Evolutionary conservation across 1,140 invertebrate species (phyloP).

Genomic region (Gyrodactylus salaris): DNA sequence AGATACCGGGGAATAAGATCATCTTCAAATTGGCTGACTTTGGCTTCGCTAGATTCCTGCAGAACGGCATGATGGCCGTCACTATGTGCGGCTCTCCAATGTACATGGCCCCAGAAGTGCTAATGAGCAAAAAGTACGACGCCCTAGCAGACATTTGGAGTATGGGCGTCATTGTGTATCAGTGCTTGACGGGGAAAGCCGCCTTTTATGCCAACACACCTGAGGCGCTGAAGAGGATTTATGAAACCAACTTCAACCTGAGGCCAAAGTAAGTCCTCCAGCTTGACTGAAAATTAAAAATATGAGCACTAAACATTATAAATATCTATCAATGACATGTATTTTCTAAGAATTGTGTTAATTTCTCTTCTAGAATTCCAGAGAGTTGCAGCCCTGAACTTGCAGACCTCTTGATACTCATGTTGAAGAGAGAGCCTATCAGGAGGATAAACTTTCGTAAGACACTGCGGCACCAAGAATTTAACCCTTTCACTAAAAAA

Average conservation of each 20-base stretch:
- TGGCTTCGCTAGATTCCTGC: constrained; percentile 83
- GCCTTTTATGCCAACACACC: constrained; percentile 89
- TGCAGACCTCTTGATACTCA: not conserved
- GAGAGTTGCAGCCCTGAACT: not conserved
- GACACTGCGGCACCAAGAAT: not conserved
- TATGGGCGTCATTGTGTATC: constrained; percentile 86
- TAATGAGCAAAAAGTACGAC: constrained; percentile 92
- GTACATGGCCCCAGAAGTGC: constrained; percentile 97
- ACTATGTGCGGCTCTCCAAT: constrained; percentile 95
- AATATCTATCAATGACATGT: too few relatives aligned
- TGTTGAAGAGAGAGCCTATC: not conserved
- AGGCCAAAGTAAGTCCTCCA: not conserved
- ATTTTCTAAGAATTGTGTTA: too few relatives aligned
- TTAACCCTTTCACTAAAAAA: too few relatives aligned
- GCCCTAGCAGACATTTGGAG: constrained; percentile 97
- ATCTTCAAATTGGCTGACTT: constrained; percentile 91
- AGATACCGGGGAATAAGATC: constrained; percentile 45
- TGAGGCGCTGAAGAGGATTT: constrained; percentile 78
- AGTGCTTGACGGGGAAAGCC: constrained; percentile 84
- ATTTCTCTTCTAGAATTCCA: not conserved
- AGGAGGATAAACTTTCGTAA: not conserved
- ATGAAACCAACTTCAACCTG: constrained; percentile 33
- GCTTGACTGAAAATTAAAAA: not conserved
- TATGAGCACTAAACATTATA: too few relatives aligned
- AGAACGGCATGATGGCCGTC: constrained; percentile 94